These are phyloP conservation scores for Piaya cayana DNA, from an alignment of 2,113 vertebrate genomes.

Conservation along the genomic window DNA sequence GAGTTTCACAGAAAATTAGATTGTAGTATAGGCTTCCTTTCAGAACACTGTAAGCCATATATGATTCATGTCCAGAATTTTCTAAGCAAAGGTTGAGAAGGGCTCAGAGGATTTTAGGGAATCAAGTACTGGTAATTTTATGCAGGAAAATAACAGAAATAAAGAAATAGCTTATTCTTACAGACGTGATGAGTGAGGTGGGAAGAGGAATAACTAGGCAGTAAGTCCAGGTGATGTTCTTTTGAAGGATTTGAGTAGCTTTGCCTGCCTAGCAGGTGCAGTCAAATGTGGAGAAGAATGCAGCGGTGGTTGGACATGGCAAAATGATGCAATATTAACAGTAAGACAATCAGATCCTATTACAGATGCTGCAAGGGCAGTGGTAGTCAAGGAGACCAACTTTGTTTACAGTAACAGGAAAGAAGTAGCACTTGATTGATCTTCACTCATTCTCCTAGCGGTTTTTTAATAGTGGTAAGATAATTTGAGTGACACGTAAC, in stretches of 20 bases:
- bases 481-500: not conserved
- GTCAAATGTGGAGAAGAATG: not conserved
- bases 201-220: not conserved
- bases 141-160: not conserved
- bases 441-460: not conserved
- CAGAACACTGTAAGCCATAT: not conserved
- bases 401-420: not conserved
- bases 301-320: not conserved
- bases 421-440: not conserved
- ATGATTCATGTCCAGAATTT: not conserved
- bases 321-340: not conserved
- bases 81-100: not conserved
- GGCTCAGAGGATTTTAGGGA: not conserved
- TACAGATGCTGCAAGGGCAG: not conserved
- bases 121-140: not conserved
- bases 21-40: not conserved
- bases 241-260: not conserved
- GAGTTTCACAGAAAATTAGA: not conserved
- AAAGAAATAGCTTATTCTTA: not conserved
- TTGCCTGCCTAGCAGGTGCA: not conserved
- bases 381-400: not conserved
- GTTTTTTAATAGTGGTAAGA: not conserved
- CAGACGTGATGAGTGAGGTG: not conserved
- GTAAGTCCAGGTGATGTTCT: rapidly evolving
- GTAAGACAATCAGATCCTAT: not conserved